phyloP scores from a whole-genome alignment of 1,140 invertebrate genomes.

The Chlorops oryzae region DNA sequence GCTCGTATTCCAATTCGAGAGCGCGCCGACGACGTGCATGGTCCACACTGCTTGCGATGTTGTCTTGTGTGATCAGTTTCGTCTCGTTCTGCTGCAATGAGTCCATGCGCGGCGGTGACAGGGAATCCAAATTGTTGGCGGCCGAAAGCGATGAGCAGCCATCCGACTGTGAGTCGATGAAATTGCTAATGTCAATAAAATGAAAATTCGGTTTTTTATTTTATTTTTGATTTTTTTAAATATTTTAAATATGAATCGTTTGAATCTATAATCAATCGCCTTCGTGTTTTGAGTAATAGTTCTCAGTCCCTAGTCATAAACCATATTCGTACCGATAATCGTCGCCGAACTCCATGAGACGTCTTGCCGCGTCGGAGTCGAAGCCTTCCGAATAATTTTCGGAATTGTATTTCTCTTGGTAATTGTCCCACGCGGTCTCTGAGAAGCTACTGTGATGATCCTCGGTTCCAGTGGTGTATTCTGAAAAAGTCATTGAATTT shows the following conservation, averaged over 20 bases:
- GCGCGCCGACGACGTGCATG: conserved; percentile 41
- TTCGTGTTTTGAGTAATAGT: not conserved
- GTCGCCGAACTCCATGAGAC: conserved; percentile 80
- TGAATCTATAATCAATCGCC: not conserved
- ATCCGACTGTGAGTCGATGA: conserved; percentile 79
- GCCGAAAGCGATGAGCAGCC: conserved; percentile 71
- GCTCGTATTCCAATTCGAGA: conserved; percentile 41
- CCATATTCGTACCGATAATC: conserved; percentile 76
- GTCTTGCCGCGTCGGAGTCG: conserved; percentile 75
- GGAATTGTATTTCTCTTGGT: conserved; percentile 86
- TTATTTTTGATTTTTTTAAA: not conserved
- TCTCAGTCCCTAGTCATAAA: not conserved
- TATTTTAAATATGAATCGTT: not conserved
- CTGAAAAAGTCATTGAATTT: conserved; percentile 16
- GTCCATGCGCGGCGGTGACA: conserved; percentile 50
- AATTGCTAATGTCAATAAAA: conserved; percentile 46
- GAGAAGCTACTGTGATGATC: conserved; percentile 75
- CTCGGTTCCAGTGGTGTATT: conserved; percentile 50
- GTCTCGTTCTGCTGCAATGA: conserved; percentile 40
- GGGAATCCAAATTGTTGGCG: conserved; percentile 55
- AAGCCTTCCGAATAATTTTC: conserved; percentile 86
- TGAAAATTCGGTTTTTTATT: conserved; percentile 9
- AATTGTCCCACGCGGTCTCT: conserved; percentile 75
- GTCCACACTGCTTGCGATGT: conserved; percentile 40
- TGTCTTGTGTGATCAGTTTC: conserved; percentile 38